phyloP scores from a whole-genome alignment of 2,797 vertebrate species.

The Hozukius guyotensis region DNA sequence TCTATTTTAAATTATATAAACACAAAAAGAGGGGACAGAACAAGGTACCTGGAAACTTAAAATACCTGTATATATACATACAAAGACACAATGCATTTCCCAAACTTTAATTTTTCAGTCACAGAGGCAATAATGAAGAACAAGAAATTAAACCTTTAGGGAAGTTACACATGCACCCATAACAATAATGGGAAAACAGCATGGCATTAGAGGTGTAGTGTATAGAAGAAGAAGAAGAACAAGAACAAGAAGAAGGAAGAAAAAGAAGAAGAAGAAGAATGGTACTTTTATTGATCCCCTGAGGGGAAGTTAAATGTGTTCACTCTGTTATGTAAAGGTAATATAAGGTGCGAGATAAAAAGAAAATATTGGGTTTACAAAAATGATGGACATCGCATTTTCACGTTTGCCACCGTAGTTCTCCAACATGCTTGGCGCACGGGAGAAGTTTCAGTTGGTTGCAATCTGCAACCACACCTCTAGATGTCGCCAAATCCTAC shows the following conservation, averaged over 20 bases:
- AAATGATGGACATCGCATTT: too few relatives aligned
- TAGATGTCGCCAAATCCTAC: too few relatives aligned
- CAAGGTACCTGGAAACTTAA: background rate
- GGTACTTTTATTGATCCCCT: too few relatives aligned
- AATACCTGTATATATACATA: background rate
- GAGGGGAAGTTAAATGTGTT: too few relatives aligned
- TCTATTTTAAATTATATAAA: background rate
- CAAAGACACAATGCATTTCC: background rate
- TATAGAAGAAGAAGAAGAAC: background rate
- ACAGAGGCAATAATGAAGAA: slow-evolving; percentile 1
- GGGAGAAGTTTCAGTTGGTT: too few relatives aligned
- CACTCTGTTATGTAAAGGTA: too few relatives aligned
- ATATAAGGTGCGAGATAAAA: background rate
- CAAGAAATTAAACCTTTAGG: background rate
- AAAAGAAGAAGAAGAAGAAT: too few relatives aligned
- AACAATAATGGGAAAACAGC: background rate
- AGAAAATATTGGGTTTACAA: too few relatives aligned
- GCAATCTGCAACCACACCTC: too few relatives aligned
- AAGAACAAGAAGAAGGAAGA: too few relatives aligned
- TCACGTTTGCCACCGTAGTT: too few relatives aligned
- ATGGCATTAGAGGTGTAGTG: background rate
- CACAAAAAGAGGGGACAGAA: background rate
- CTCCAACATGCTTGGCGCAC: too few relatives aligned
- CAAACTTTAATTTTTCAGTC: slow-evolving; percentile 41
- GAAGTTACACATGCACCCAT: slow-evolving; percentile 29